Conservation (phyloP, 2,113 vertebrate species). For the Mugil cephalus region DNA sequence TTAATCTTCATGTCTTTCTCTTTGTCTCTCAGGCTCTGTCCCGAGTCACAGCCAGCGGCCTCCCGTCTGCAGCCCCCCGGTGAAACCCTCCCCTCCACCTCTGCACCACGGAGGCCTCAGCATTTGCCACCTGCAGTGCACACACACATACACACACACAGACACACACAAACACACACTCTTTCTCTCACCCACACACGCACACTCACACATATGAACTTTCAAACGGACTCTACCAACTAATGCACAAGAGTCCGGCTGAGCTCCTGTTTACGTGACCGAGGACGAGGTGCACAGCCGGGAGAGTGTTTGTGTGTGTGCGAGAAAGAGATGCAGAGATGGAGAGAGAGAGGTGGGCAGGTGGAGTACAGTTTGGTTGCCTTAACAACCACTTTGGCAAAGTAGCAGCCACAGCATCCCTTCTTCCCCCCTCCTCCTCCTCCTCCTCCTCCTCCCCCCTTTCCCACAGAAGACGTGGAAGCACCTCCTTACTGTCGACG, state of each 20-base stretch:
- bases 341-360: conserved; percentile 12
- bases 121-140: conserved; percentile 85
- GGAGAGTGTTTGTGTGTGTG: conserved; percentile 27
- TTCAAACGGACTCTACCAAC: conserved; percentile 43
- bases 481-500: conserved; percentile 37
- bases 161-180: conserved; percentile 9
- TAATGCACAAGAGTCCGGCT: conserved; percentile 72
- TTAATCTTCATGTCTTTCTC: not conserved
- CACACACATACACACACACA: conserved; percentile 41
- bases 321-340: conserved; percentile 14
- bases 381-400: conserved; percentile 55
- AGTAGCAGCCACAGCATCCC: conserved; percentile 56
- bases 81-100: conserved; percentile 83
- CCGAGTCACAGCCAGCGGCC: conserved; percentile 93
- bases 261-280: conserved; percentile 40
- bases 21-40: conserved; percentile 88
- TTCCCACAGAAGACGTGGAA: conserved; percentile 48
- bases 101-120: conserved; percentile 86
- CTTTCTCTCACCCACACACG: not conserved
- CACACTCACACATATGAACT: conserved; percentile 20
- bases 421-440: conserved; percentile 1
- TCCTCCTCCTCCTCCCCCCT: too few relatives aligned
- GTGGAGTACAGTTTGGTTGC: conserved; percentile 59
- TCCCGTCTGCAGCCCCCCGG: conserved; percentile 95
- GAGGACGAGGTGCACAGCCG: conserved; percentile 40